Base-by-base conservation (phyloP, 2,888 invertebrate genomes). In the Pimpla rufipes region DNA sequence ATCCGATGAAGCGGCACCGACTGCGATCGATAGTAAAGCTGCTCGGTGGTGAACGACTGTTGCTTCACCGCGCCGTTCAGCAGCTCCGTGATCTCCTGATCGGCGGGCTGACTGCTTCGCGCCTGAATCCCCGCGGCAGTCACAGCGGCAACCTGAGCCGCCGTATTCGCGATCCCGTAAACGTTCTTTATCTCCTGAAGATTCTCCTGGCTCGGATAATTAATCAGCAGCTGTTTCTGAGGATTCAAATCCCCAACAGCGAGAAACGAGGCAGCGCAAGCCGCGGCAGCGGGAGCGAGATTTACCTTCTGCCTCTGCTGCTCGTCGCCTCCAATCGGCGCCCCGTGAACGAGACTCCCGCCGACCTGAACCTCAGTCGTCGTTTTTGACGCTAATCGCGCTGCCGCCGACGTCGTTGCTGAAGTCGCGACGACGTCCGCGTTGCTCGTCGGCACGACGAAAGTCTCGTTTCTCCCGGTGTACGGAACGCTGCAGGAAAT, bases 1-100 rank as follows among this genome's bases (percentile, higher is more conserved):
- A 95, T 95, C 84, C 95, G 95, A 89, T 96, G 95, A 21, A 97
- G 93, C 0, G 97, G 97, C 67, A 97, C 97, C 13, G 97, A 97
- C 89, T 97, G 97, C 7, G 97, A 97, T 73, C 97, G 87, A 94
- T 94, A 85, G 94, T 92, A 81, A 82, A 92, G 80, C 79, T 92
- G 90, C 57, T 92, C 92, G 52, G 86, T 89, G 21, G 86, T 88
- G 79, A 94, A 94, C 0, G 80, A 80, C 35, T 93, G 93, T 3
- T 93, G 93, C 18, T 94, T 90, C 79, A 94, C 94, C 85, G 94
- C 95, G 64, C 94, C 95, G 83, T 95, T 94, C 88, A 96, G 95
- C 87, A 96, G 94, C 87, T 95, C 95, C 87, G 95, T 95, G 10
- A 96, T 95, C 90, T 96, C 96, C 76, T 94, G 95, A 81, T 93